phyloP scores from a whole-genome alignment of 2,888 invertebrate species.

The Acleris holmiana region DNA sequence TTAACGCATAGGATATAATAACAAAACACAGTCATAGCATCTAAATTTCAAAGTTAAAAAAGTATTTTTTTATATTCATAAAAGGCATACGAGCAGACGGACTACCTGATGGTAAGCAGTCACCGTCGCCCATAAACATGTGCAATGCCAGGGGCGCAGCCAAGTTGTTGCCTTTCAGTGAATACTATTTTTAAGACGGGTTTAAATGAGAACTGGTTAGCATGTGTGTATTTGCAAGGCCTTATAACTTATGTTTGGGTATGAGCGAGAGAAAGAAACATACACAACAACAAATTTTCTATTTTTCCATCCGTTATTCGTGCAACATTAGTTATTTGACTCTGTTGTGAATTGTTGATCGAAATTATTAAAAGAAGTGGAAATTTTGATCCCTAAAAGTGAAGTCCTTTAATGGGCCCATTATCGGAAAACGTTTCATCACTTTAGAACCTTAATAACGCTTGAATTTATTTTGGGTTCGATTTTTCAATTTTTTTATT shows the following conservation, averaged over 20 bases:
- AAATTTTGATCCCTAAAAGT: constrained; percentile 40
- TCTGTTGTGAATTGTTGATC: constrained; percentile 32
- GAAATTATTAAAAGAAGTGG: constrained; percentile 40
- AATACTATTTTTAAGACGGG: too few species aligned
- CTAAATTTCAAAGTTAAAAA: neutral
- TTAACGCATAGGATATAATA: too few species aligned
- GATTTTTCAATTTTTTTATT: too few species aligned
- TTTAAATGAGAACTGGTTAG: constrained; percentile 35
- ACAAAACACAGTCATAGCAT: neutral
- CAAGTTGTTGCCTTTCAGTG: too few species aligned
- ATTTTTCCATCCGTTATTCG: constrained; percentile 26
- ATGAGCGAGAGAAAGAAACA: constrained; percentile 14
- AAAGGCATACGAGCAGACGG: too few species aligned
- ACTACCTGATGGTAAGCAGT: too few species aligned
- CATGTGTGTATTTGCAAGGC: constrained; percentile 37
- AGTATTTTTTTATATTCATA: too few species aligned
- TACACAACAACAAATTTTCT: constrained; percentile 29
- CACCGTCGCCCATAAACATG: too few species aligned
- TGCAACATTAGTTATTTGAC: constrained; percentile 22
- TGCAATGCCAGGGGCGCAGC: too few species aligned
- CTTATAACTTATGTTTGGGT: constrained; percentile 33
- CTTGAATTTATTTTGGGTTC: constrained; percentile 49
- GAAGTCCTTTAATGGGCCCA: constrained; percentile 48
- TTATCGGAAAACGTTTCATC: constrained; percentile 61
- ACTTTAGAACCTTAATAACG: constrained; percentile 52